Percentiles rank a stretch among this genome's conserved stretches.
These are phyloP conservation scores for Malurus leucopterus DNA, from an alignment of 2,797 vertebrate genomes.

Conservation along the genomic window DNA sequence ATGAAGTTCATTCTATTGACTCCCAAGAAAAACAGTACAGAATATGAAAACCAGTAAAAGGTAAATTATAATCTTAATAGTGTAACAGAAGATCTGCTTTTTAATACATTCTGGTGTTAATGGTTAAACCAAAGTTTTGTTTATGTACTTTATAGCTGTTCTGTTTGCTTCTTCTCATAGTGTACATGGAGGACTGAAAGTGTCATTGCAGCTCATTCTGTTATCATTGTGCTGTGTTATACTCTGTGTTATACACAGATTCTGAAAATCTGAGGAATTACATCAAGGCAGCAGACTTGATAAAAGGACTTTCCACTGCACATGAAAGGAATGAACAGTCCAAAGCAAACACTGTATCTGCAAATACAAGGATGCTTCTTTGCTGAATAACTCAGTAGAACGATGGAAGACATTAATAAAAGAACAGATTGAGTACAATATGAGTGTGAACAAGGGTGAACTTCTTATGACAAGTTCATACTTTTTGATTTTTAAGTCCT, in stretches of 20 bases:
- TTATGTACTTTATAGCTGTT: background rate
- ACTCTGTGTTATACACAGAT: background rate
- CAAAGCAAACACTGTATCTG: background rate
- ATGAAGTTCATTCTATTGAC: background rate
- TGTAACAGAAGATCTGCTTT: background rate
- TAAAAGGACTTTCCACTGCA: background rate
- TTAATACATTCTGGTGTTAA: background rate
- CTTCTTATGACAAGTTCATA: background rate
- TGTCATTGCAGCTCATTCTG: background rate
- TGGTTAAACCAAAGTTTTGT: background rate
- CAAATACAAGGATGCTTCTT: background rate
- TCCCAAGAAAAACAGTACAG: background rate
- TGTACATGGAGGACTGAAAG: background rate
- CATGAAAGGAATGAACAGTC: background rate
- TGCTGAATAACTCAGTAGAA: background rate
- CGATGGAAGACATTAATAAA: background rate
- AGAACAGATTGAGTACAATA: background rate
- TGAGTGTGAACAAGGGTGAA: background rate
- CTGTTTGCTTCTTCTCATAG: background rate
- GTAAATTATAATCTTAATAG: background rate
- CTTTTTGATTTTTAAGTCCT: background rate
- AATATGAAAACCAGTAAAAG: background rate
- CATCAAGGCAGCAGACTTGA: background rate
- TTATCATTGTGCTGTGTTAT: background rate
- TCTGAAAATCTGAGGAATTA: background rate